Percentiles rank a stretch among this genome's conserved stretches.
Conservation (phyloP, 2,888 invertebrate species). For the Apamea crenata region DNA sequence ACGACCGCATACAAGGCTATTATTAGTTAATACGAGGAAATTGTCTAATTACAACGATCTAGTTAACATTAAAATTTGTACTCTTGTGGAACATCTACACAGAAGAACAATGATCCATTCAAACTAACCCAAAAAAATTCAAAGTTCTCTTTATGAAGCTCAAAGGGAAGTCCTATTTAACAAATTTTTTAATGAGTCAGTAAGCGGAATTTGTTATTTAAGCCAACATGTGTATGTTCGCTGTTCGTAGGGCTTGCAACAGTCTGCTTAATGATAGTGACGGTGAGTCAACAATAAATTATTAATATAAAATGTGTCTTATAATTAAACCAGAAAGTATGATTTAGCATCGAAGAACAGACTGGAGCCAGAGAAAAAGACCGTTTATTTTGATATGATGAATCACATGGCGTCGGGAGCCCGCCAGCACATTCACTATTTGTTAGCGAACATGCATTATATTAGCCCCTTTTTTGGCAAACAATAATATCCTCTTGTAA, state of each 20-base stretch:
- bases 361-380: constrained; percentile 76
- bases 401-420: constrained; percentile 74
- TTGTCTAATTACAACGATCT: constrained; percentile 27
- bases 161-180: constrained; percentile 67
- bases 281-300: constrained; percentile 61
- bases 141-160: constrained; percentile 53
- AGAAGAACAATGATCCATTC: constrained; percentile 45
- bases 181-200: constrained; percentile 65
- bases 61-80: constrained; percentile 2
- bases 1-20: constrained; percentile 72
- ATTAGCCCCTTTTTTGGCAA: constrained; percentile 72
- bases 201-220: constrained; percentile 65
- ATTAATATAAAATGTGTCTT: constrained; percentile 67
- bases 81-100: constrained; percentile 11
- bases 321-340: constrained; percentile 73
- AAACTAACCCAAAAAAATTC: constrained; percentile 42
- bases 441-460: constrained; percentile 66
- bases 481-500: constrained; percentile 74
- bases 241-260: constrained; percentile 51
- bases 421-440: constrained; percentile 48
- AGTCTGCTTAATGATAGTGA: constrained; percentile 63
- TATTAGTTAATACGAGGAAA: constrained; percentile 57
- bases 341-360: constrained; percentile 77
- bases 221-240: constrained; percentile 63
- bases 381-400: constrained; percentile 83